These are phyloP conservation scores for Cacatua alba DNA, from an alignment of 2,113 vertebrate species.

Conservation along the genomic window DNA sequence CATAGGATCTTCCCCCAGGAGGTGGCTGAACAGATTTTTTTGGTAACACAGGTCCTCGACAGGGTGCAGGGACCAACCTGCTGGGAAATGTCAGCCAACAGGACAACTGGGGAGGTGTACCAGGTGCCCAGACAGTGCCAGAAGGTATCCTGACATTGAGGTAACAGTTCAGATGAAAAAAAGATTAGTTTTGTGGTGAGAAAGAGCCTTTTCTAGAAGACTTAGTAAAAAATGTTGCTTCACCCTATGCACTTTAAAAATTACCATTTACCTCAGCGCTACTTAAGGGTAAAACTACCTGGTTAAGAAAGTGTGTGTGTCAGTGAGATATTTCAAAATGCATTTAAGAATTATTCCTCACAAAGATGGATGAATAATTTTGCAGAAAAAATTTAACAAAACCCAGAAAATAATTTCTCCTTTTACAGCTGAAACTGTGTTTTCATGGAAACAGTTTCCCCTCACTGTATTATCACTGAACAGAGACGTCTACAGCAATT, in stretches of 20 bases:
- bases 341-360: neutral
- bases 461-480: neutral
- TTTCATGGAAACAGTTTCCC: neutral
- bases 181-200: neutral
- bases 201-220: neutral
- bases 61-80: neutral
- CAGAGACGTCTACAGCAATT: neutral
- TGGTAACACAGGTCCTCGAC: neutral
- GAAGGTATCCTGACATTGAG: neutral
- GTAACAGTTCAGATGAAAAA: neutral
- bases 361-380: neutral
- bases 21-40: neutral
- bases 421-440: neutral
- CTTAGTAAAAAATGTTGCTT: neutral
- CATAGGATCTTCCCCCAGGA: neutral
- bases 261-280: accelerated
- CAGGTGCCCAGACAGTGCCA: neutral
- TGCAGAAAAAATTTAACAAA: neutral
- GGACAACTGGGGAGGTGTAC: neutral
- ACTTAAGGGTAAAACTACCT: neutral
- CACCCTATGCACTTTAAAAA: neutral
- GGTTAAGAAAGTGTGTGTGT: neutral
- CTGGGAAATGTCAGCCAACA: neutral
- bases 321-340: neutral
- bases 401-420: neutral